phyloP scores from a whole-genome alignment of 2,113 vertebrate species.

The Triplophysa siluroides region DNA sequence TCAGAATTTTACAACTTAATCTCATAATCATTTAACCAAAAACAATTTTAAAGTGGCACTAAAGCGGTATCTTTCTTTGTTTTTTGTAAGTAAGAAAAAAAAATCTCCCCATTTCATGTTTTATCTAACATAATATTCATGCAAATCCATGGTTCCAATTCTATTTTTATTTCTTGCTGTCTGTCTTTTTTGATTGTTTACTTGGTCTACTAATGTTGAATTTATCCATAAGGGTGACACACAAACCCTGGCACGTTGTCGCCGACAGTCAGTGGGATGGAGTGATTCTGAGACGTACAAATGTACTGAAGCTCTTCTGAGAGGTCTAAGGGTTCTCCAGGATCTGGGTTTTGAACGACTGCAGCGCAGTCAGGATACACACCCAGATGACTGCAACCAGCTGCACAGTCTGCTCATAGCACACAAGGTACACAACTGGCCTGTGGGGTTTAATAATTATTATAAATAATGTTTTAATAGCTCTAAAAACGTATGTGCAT shows the following conservation, averaged over 20 bases:
- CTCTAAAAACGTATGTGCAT: background rate
- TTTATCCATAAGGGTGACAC: slow-evolving; percentile 61
- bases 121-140: too few species aligned
- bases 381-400: slow-evolving; percentile 68
- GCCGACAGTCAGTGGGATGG: slow-evolving; percentile 61
- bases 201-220: background rate
- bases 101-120: too few species aligned
- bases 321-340: slow-evolving; percentile 74
- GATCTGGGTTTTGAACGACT: slow-evolving; percentile 72
- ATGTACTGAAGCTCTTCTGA: slow-evolving; percentile 72
- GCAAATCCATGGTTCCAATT: too few species aligned
- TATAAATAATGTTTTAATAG: too few species aligned
- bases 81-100: too few species aligned
- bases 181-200: background rate
- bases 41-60: too few species aligned
- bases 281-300: slow-evolving; percentile 64
- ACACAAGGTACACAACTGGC: slow-evolving; percentile 75
- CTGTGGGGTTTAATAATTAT: background rate
- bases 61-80: too few species aligned
- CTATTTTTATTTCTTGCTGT: background rate
- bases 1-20: too few species aligned
- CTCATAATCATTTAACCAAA: too few species aligned
- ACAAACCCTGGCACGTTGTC: slow-evolving; percentile 70
- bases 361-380: slow-evolving; percentile 61
- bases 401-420: slow-evolving; percentile 75